These are phyloP conservation scores for Melanotaenia duboulayi DNA, from an alignment of 2,113 vertebrate species.

Conservation along the genomic window DNA sequence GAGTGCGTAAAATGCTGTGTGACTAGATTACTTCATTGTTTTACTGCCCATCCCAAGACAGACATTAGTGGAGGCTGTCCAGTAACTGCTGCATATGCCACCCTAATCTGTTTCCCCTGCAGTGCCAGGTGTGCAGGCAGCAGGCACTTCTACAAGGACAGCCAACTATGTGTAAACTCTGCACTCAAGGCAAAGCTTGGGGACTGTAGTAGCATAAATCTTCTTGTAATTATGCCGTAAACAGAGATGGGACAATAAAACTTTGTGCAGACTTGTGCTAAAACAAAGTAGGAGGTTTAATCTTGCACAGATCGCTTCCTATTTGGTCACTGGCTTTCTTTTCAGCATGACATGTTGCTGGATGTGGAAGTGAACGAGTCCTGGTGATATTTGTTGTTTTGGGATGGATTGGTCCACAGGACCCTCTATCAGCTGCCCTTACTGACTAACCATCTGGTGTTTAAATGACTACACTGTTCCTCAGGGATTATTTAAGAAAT, in stretches of 20 bases:
- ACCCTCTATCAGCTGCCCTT: conserved; percentile 26
- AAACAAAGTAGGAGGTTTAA: conserved; percentile 22
- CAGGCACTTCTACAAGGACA: conserved; percentile 67
- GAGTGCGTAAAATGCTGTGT: conserved; percentile 25
- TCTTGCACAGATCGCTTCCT: conserved; percentile 27
- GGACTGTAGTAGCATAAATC: conserved; percentile 64
- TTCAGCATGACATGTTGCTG: conserved; percentile 1
- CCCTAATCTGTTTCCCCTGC: conserved; percentile 69
- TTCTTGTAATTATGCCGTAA: conserved; percentile 68
- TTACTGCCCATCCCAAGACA: conserved; percentile 71
- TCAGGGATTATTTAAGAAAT: background rate
- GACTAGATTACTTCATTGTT: conserved; percentile 63
- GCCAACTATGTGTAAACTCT: conserved; percentile 46
- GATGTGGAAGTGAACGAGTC: conserved; percentile 30
- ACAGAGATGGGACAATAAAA: conserved; percentile 63
- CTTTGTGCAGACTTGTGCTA: conserved; percentile 56
- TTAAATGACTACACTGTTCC: background rate
- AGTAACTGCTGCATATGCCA: conserved; percentile 72
- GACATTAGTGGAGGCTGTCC: conserved; percentile 57
- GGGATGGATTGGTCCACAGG: conserved; percentile 34
- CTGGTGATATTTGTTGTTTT: conserved; percentile 28
- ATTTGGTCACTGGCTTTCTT: background rate
- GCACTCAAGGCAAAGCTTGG: conserved; percentile 57
- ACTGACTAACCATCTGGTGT: conserved; percentile 54
- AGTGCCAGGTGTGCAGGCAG: conserved; percentile 74